These are phyloP conservation scores for Mya arenaria DNA, from an alignment of 1,140 invertebrate genomes.

Conservation along the genomic window DNA sequence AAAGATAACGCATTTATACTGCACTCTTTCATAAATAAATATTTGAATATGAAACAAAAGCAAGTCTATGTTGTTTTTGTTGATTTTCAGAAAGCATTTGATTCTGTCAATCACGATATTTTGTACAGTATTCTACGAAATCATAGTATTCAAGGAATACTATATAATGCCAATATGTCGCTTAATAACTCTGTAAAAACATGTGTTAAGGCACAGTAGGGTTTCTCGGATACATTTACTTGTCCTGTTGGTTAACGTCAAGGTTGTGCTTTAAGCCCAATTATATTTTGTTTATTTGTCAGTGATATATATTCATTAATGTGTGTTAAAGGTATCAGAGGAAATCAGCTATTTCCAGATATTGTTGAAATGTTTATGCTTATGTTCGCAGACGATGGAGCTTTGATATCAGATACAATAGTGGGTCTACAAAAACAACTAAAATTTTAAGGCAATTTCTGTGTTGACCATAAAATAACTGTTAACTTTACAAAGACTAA, in stretches of 20 bases:
- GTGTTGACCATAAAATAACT: background rate
- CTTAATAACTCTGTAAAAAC: slow-evolving; percentile 24
- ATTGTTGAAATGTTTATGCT: background rate
- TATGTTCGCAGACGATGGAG: slow-evolving; percentile 35
- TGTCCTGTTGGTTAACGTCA: slow-evolving; percentile 7
- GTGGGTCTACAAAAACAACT: slow-evolving; percentile 11
- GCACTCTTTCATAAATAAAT: slow-evolving; percentile 13
- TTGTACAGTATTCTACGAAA: slow-evolving; percentile 7
- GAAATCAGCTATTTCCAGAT: slow-evolving; percentile 6
- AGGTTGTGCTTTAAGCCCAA: background rate
- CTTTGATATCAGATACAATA: slow-evolving; percentile 15
- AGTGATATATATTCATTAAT: slow-evolving; percentile 24
- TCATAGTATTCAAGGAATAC: slow-evolving; percentile 5
- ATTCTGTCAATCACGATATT: slow-evolving; percentile 13
- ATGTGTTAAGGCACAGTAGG: background rate
- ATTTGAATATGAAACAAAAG: slow-evolving; percentile 14
- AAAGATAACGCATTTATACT: slow-evolving; percentile 41
- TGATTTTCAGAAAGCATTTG: slow-evolving; percentile 50
- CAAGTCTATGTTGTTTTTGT: slow-evolving; percentile 22
- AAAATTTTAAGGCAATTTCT: background rate
- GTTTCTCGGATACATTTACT: slow-evolving; percentile 7
- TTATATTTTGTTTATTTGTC: slow-evolving; percentile 28
- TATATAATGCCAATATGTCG: background rate
- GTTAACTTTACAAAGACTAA: slow-evolving; percentile 25
- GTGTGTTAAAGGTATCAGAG: background rate